Conservation (phyloP, 2,113 vertebrate species). For the Pleuronectes platessa region DNA sequence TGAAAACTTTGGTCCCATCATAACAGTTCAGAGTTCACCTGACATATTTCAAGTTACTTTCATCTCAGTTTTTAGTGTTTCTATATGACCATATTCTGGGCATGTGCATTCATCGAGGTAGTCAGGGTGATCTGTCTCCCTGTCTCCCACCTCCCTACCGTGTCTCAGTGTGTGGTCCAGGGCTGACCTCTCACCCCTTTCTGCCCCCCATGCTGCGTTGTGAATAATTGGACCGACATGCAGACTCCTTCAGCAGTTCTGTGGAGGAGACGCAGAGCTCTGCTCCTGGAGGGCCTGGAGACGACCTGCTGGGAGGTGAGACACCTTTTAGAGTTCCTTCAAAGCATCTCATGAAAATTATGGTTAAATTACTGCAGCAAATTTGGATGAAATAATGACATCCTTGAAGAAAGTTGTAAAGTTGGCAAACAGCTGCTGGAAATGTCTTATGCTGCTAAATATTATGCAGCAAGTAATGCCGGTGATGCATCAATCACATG, state of each 20-base stretch:
- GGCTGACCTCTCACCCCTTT: constrained; percentile 72
- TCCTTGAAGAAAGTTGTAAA: background rate
- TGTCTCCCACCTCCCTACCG: constrained; percentile 37
- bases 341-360: background rate
- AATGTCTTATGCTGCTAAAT: constrained; percentile 27
- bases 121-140: constrained; percentile 1
- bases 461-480: constrained; percentile 24
- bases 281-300: constrained; percentile 87
- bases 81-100: background rate
- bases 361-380: background rate
- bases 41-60: background rate
- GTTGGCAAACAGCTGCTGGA: constrained; percentile 5
- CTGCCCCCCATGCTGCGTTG: constrained; percentile 82
- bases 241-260: constrained; percentile 92
- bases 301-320: constrained; percentile 95
- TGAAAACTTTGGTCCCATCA: no score
- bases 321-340: constrained; percentile 8
- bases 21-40: no score
- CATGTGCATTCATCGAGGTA: no score
- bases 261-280: constrained; percentile 85
- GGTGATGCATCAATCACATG: constrained; percentile 27
- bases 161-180: constrained; percentile 62
- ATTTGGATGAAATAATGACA: no score
- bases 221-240: constrained; percentile 71
- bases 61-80: background rate